phyloP scores from a whole-genome alignment of 2,888 invertebrate genomes.

The Tanypteryx hageni region DNA sequence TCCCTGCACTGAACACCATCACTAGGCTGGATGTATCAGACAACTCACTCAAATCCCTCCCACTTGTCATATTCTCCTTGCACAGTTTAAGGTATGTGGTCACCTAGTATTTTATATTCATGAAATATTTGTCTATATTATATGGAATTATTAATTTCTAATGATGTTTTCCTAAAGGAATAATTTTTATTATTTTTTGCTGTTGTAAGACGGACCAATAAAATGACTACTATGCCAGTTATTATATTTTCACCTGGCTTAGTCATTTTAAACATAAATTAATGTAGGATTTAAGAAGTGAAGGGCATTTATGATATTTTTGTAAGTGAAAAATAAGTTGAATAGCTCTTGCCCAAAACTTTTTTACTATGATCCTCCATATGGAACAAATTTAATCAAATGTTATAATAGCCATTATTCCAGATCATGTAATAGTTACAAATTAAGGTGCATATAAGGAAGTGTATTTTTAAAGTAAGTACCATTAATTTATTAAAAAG shows the following conservation, averaged over 20 bases:
- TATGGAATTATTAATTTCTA: neutral
- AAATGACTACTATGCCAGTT: neutral
- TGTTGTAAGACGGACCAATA: neutral
- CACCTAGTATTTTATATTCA: neutral
- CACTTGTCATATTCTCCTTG: constrained; percentile 89
- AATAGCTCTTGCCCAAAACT: no score
- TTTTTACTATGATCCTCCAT: no score
- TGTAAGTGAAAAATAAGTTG: no score
- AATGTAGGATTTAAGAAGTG: no score
- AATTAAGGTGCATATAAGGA: no score
- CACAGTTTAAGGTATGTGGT: constrained; percentile 82
- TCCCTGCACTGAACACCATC: constrained; percentile 90
- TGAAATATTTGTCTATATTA: neutral
- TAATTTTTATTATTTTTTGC: neutral
- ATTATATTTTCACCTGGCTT: neutral
- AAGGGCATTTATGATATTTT: no score
- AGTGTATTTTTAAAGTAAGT: no score
- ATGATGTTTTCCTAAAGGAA: neutral
- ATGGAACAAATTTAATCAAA: no score
- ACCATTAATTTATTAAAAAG: no score
- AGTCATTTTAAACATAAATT: neutral
- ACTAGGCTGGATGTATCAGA: constrained; percentile 95
- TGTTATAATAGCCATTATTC: no score
- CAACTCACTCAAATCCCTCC: constrained; percentile 89
- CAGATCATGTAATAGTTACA: no score